Evolutionary conservation across 1,140 invertebrate species (phyloP).

Genomic region (Leucophenga varia): DNA sequence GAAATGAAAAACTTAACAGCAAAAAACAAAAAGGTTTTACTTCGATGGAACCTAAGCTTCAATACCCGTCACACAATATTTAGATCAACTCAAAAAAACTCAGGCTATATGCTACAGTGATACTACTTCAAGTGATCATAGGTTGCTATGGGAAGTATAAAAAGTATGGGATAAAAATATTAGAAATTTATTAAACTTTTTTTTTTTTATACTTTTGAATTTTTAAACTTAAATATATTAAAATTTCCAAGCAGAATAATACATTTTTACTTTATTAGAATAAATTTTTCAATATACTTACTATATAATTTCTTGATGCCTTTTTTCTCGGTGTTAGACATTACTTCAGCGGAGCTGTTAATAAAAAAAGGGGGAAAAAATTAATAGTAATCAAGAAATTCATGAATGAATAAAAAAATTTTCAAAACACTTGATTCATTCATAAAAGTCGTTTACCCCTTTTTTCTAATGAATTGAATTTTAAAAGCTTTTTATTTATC

Average conservation of each 20-base stretch:
- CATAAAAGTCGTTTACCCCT: neutral
- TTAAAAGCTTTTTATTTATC: neutral
- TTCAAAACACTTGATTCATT: neutral
- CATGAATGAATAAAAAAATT: neutral
- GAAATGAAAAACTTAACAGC: no score
- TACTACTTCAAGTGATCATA: neutral
- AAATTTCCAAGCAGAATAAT: no score
- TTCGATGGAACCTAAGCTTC: no score
- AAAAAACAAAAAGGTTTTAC: no score
- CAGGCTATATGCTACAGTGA: neutral
- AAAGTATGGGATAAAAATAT: neutral
- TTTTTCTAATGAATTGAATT: neutral
- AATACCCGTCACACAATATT: no score
- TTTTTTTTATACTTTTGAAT: no score
- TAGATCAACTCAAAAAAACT: no score
- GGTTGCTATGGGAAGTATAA: neutral
- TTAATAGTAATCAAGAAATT: constrained; percentile 22
- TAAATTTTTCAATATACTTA: no score
- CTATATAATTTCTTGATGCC: constrained; percentile 39
- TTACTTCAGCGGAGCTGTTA: constrained; percentile 22
- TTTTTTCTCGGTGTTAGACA: constrained; percentile 45
- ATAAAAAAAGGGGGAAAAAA: constrained; percentile 17
- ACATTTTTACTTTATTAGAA: no score
- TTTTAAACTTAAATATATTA: no score
- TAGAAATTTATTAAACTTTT: no score